phyloP scores from a whole-genome alignment of 2,113 vertebrate genomes.

The Forbesichthys agassizii region DNA sequence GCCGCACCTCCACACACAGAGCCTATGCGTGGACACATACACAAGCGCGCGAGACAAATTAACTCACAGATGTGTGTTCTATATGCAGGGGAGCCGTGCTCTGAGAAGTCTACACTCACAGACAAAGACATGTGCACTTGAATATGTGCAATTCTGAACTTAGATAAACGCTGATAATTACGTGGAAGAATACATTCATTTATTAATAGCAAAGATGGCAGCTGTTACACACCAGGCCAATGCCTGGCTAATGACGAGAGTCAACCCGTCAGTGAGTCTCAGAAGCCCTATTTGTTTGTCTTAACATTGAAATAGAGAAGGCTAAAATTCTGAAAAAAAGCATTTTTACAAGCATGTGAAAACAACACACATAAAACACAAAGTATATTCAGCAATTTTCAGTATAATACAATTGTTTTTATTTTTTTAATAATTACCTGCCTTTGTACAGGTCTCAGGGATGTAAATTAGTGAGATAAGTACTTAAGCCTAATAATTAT shows the following conservation, averaged over 20 bases:
- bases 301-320: background rate
- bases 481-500: too few species aligned
- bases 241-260: background rate
- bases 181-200: background rate
- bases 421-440: too few species aligned
- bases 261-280: background rate
- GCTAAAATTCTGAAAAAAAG: background rate
- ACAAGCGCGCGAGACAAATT: background rate
- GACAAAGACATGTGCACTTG: background rate
- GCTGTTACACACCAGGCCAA: background rate
- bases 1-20: background rate
- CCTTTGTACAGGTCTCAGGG: too few species aligned
- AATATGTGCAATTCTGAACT: background rate
- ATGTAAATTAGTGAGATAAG: too few species aligned
- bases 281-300: too few species aligned
- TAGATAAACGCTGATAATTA: background rate
- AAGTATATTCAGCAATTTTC: too few species aligned
- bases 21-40: constrained; percentile 1
- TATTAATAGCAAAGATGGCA: background rate
- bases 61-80: too few species aligned
- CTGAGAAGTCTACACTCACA: background rate
- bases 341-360: too few species aligned
- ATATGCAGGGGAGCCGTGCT: too few species aligned
- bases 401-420: too few species aligned
- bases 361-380: too few species aligned